Base-by-base conservation (phyloP, 2,888 invertebrate genomes). In the Sphinx pinastri region DNA sequence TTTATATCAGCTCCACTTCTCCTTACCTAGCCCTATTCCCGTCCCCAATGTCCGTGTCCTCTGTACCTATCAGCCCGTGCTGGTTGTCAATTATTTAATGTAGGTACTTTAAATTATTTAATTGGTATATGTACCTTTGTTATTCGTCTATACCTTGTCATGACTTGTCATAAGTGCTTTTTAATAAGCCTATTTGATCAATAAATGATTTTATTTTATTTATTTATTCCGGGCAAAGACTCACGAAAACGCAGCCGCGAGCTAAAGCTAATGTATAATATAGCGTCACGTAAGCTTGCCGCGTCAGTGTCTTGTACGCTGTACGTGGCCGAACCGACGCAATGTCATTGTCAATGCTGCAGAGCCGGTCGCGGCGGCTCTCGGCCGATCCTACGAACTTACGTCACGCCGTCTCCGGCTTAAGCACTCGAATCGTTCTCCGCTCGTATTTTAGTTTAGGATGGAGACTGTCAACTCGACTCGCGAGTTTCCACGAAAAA, bases 301-400 rank as follows among this genome's bases (percentile, higher is more conserved):
- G 11, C 16, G 47, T 16, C 19, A 19, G 19, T 19, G 63, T 2
- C 58, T 31, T 59, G 58, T 57, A 38, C 45, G 16, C n/a, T 14
- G 45, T 63, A 63, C 63, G 63, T 63, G 63, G 16, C 63, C 49
- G 49, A 19, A 63, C 49, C 47, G 47, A 47, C 63, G 49, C 49
- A 63, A 63, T 63, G 63, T 63, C 63, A 63, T 63, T 63, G 63
- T 47, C 63, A 63, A 63, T 63, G 63, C 63, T 63, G 49, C 63
- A 19, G 63, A 63, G 63, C 63, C 63, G 63, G 49, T 63, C 63
- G 63, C 55, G 55, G 60, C 47, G 16, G 47, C 63, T 60, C 60
- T 19, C 63, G 4, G 16, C 45, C 60, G 60, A 63, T 10, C 45
- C 49, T 49, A 47, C 63, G 47, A 49, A 6, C 19, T 49, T 63